Base-by-base conservation (phyloP, 92 coral and sea anemone genomes). In the Epizoanthus rinbou region DNA sequence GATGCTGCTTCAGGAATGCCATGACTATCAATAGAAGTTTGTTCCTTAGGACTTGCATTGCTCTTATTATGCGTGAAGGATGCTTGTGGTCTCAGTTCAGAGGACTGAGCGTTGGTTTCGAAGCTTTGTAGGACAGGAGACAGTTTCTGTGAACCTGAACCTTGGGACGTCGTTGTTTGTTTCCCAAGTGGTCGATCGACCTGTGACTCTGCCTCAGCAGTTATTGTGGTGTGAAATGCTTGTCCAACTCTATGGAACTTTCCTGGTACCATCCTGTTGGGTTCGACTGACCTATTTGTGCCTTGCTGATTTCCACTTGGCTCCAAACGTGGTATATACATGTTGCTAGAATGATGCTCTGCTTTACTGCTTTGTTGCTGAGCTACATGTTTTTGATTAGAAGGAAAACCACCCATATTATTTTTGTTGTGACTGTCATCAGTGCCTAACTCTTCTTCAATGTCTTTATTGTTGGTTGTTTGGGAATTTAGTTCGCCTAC, bases 201-300 rank as follows among this genome's bases (percentile, higher is more conserved):
- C 4, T 62, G 19, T 8, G 82, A 78, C 15, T 78, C 82, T 16
- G 82, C 71, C 23, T 78, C 82, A 10, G 82, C 82, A n/a, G 82
- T 78, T 21, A 78, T 69, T 2, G 82, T 15, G 16, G 82, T 39
- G 8, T 78, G 71, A 39, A 78, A n/a, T 6, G 43, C 69, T 15
- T 21, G 71, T 5, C 70, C 82, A 35, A 60, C 56, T n/a, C 25
- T 43, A 16, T 17, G n/a, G 14, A 41, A 59, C n/a, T 5, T 6
- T 23, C 25, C 23, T 13, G 69, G 33, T 24, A 45, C 13, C 71
- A 33, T 75, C 3, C 4, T 75, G n/a, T 62, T 78, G 7, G 69
- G 71, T 39, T 78, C 39, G 21, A 19, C 82, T 22, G 52, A 21
- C 3, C 25, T 14, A 19, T 25, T 60, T 39, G 70, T 39, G 7